Percentiles rank a stretch among this genome's conserved stretches.
Conservation (phyloP, 2,888 invertebrate genomes). For the Lissocephala sabroskyi region DNA sequence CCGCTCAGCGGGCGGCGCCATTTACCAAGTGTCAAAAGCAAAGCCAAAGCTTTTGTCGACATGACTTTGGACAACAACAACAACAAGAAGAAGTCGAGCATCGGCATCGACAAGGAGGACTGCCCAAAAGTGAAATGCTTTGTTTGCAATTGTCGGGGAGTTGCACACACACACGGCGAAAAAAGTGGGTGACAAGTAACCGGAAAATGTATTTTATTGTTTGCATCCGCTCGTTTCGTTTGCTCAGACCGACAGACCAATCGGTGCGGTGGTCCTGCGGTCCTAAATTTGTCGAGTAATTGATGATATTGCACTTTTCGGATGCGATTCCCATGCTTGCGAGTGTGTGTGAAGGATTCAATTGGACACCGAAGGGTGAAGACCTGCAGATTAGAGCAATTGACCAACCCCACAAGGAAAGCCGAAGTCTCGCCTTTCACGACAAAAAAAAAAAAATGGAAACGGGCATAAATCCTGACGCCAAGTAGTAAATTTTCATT, state of each 20-base stretch:
- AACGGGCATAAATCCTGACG: conserved; percentile 59
- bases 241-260: conserved; percentile 11
- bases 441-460: conserved; percentile 45
- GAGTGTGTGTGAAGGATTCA: too few relatives aligned
- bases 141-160: conserved; percentile 66
- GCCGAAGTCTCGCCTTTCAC: too few relatives aligned
- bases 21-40: conserved; percentile 70
- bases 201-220: conserved; percentile 71
- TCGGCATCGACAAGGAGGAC: neutral
- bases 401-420: neutral
- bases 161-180: conserved; percentile 34
- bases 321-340: too few relatives aligned
- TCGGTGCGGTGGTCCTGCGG: conserved; percentile 8
- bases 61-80: conserved; percentile 62
- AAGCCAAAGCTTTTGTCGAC: conserved; percentile 71
- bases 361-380: neutral
- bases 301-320: conserved; percentile 60
- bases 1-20: conserved; percentile 67
- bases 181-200: conserved; percentile 69
- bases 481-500: conserved; percentile 67
- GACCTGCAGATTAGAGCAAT: neutral
- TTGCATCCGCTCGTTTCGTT: conserved; percentile 65
- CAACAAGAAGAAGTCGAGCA: conserved; percentile 15
- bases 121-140: conserved; percentile 51
- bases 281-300: conserved; percentile 62